These are phyloP conservation scores for Himalopsyche tibetana DNA, from an alignment of 2,888 invertebrate species.

Conservation along the genomic window DNA sequence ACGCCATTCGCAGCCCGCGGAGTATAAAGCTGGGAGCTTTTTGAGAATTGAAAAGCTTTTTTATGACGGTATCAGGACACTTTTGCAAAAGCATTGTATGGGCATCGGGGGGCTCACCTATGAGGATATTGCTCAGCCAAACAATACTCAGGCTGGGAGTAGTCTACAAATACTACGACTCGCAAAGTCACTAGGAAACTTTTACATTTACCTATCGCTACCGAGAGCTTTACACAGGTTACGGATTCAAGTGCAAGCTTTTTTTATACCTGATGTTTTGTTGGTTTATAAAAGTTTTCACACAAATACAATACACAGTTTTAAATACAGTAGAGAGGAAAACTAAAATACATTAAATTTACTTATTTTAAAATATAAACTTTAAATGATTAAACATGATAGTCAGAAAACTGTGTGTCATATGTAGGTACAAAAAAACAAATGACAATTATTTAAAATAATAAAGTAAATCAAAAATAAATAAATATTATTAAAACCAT, in stretches of 20 bases:
- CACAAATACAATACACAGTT: neutral
- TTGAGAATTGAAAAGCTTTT: constrained; percentile 66
- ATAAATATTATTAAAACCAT: too few species aligned
- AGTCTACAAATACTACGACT: constrained; percentile 58
- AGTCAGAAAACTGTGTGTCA: too few species aligned
- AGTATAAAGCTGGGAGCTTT: constrained; percentile 64
- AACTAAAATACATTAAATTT: too few species aligned
- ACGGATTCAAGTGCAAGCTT: constrained; percentile 34
- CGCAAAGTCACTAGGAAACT: constrained; percentile 46
- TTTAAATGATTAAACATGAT: too few species aligned
- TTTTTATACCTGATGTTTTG: constrained; percentile 25
- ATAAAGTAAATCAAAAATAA: too few species aligned
- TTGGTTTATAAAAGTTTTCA: constrained; percentile 11
- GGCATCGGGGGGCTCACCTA: constrained; percentile 65
- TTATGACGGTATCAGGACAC: constrained; percentile 66
- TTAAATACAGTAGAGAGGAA: too few species aligned
- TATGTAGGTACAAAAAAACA: too few species aligned
- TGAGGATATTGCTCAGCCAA: constrained; percentile 62
- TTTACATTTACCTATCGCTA: constrained; percentile 39
- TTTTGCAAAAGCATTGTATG: constrained; percentile 66
- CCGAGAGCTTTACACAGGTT: constrained; percentile 31
- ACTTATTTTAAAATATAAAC: too few species aligned
- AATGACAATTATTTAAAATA: too few species aligned
- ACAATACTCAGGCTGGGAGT: constrained; percentile 58
- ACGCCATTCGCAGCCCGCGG: constrained; percentile 50